A percentile compares a stretch with the other conserved stretches of the same genome.
Conservation (phyloP, 2,113 vertebrate species). For the Pedetes capensis region DNA sequence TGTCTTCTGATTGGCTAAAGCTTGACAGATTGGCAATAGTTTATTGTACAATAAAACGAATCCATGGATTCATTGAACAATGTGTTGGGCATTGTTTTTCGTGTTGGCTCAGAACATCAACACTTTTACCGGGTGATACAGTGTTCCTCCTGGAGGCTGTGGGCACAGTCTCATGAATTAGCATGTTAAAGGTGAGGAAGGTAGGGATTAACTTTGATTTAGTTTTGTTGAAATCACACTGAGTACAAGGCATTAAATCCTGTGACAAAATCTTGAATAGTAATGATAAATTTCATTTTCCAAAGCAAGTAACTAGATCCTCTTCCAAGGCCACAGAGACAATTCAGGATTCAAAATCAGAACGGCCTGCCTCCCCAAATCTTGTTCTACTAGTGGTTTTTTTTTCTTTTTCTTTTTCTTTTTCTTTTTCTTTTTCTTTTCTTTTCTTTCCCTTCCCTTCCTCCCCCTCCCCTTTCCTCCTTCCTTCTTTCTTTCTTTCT, state of each 20-base stretch:
- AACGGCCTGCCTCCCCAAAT: not conserved
- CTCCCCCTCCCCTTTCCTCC: no score
- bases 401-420: not conserved
- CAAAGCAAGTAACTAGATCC: not conserved
- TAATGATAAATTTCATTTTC: not conserved
- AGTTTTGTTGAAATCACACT: not conserved
- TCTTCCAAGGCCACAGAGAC: not conserved
- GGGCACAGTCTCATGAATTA: not conserved
- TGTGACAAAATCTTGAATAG: not conserved
- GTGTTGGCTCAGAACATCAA: not conserved
- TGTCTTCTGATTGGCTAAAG: not conserved
- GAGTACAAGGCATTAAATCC: not conserved
- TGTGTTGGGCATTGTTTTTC: not conserved
- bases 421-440: not conserved
- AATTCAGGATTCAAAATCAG: not conserved
- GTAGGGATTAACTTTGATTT: not conserved
- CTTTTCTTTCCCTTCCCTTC: not conserved
- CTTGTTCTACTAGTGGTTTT: not conserved
- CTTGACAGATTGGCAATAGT: not conserved
- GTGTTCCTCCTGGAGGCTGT: not conserved
- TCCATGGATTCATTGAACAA: not conserved
- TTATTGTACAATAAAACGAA: not conserved
- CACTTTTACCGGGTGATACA: no score
- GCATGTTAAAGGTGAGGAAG: not conserved
- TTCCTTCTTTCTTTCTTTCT: not conserved